phyloP scores from a whole-genome alignment of 2,888 invertebrate genomes.

The Malacosoma neustria region DNA sequence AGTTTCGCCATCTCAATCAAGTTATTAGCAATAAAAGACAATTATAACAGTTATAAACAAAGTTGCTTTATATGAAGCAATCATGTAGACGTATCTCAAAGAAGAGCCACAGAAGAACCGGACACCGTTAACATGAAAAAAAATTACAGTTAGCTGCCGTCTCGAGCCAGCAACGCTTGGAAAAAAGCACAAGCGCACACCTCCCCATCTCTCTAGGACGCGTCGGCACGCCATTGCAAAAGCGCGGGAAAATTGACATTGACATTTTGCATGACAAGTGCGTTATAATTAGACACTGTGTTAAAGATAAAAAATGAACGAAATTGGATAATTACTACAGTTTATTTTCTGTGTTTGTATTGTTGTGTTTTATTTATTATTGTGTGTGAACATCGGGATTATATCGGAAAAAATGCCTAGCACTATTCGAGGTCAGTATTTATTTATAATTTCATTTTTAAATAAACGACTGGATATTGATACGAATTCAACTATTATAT shows the following conservation, averaged over 20 bases:
- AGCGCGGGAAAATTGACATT: constrained; percentile 48
- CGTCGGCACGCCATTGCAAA: constrained; percentile 32
- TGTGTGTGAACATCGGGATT: constrained; percentile 8
- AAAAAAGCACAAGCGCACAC: constrained; percentile 62
- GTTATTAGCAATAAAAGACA: background rate
- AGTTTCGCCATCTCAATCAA: no score
- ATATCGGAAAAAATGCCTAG: constrained; percentile 53
- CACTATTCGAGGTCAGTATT: background rate
- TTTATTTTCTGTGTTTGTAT: constrained; percentile 23
- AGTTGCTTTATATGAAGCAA: constrained; percentile 21
- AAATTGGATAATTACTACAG: constrained; percentile 38
- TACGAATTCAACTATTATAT: no score
- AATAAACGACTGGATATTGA: no score
- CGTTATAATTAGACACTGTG: background rate
- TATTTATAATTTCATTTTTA: no score
- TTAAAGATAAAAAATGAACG: constrained; percentile 27
- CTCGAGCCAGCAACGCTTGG: constrained; percentile 44
- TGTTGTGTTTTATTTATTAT: constrained; percentile 28
- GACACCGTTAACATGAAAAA: constrained; percentile 70
- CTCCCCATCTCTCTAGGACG: constrained; percentile 59
- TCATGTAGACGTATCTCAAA: constrained; percentile 33
- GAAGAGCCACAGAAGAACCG: constrained; percentile 51
- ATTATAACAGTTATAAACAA: background rate
- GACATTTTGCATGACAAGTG: constrained; percentile 29
- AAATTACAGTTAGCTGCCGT: constrained; percentile 60